Conservation (phyloP, 1,140 invertebrate genomes). For the Arctopsyche grandis region DNA sequence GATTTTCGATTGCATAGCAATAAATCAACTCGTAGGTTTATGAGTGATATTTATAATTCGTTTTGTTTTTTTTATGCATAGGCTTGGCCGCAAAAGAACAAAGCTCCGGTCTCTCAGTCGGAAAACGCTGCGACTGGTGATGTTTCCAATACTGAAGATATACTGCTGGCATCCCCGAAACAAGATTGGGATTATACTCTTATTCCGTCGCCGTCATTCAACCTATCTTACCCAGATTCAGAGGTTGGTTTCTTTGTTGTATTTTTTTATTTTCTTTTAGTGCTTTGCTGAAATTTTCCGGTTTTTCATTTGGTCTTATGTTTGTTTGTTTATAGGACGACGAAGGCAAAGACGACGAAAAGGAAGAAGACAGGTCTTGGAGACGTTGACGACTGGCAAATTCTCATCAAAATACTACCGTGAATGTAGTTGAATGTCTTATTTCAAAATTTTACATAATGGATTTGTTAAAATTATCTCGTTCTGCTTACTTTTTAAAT, state of each 20-base stretch:
- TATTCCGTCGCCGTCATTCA: background rate
- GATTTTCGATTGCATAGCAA: background rate
- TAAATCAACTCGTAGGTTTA: background rate
- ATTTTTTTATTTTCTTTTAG: background rate
- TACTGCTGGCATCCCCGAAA: background rate
- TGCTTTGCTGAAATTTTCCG: background rate
- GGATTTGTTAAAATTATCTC: background rate
- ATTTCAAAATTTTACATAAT: background rate
- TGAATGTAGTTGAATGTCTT: background rate
- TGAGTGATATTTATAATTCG: background rate
- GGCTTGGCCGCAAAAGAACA: background rate
- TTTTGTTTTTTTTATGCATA: background rate
- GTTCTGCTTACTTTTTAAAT: background rate
- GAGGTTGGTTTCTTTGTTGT: conserved; percentile 11
- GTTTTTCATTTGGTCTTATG: background rate
- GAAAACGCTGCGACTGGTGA: background rate
- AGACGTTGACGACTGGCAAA: conserved; percentile 63
- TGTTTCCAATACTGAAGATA: conserved; percentile 10
- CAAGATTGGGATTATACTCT: conserved; percentile 7
- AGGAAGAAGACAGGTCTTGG: conserved; percentile 68
- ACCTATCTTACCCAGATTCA: conserved; percentile 16
- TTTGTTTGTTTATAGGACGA: conserved; percentile 62
- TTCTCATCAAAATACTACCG: background rate
- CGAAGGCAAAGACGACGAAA: conserved; percentile 72
- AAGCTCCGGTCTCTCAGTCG: background rate